These are phyloP conservation scores for Calidris pugnax DNA, from an alignment of 2,113 vertebrate genomes.

Conservation along the genomic window DNA sequence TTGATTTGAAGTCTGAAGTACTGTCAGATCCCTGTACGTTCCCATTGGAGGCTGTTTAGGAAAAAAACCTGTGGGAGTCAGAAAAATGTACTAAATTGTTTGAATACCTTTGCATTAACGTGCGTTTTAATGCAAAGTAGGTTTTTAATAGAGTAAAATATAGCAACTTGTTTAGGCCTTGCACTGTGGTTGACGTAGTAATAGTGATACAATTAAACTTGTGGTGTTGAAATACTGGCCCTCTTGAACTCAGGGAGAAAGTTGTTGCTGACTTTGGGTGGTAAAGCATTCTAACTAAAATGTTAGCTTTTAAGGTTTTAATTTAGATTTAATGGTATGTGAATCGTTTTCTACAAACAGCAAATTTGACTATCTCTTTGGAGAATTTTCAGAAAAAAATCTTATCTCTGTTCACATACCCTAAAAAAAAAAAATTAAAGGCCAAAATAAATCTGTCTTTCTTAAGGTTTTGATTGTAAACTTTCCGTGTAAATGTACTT, in stretches of 20 bases:
- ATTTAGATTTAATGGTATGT: not conserved
- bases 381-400: not conserved
- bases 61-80: not conserved
- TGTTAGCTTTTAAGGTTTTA: not conserved
- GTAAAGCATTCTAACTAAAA: not conserved
- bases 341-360: not conserved
- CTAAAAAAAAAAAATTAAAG: not conserved
- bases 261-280: not conserved
- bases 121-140: not conserved
- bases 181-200: not conserved
- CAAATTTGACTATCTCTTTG: not conserved
- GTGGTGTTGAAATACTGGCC: not conserved
- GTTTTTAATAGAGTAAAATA: not conserved
- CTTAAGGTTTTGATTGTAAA: not conserved
- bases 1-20: not conserved
- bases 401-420: not conserved
- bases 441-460: not conserved
- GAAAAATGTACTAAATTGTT: not conserved
- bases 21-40: not conserved
- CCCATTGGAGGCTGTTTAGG: not conserved
- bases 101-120: not conserved
- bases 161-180: not conserved
- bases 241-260: not conserved
- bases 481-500: not conserved
- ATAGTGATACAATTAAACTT: not conserved